Conservation (phyloP, 2,888 invertebrate genomes). For the Autographa pulchrina region DNA sequence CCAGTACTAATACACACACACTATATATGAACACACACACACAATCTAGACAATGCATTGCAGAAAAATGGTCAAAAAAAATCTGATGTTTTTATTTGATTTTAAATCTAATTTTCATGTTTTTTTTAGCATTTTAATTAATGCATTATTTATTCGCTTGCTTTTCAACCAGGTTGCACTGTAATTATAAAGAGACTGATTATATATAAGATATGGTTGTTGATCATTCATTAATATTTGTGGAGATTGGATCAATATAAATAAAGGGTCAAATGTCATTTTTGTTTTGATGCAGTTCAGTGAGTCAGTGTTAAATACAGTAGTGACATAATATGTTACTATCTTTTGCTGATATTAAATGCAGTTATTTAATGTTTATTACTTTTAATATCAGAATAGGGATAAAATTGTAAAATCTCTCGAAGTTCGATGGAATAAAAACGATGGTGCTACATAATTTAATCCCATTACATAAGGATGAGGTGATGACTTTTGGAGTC, state of each 20-base stretch:
- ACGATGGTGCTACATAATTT: no score
- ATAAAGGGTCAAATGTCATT: conserved; percentile 22
- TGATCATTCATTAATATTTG: conserved; percentile 48
- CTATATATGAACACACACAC: background rate
- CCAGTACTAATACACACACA: conserved; percentile 17
- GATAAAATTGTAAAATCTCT: background rate
- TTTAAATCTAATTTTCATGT: background rate
- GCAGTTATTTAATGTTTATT: background rate
- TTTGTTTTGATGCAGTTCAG: conserved; percentile 6
- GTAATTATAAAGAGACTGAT: conserved; percentile 7
- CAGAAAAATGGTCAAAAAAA: background rate
- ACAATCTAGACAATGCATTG: conserved; percentile 28
- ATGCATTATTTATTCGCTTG: background rate
- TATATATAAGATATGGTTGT: conserved; percentile 30
- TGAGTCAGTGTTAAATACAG: conserved; percentile 6
- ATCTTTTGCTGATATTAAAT: background rate
- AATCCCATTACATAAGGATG: no score
- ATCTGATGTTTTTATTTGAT: background rate
- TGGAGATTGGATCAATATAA: conserved; percentile 14
- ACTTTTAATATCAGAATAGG: background rate
- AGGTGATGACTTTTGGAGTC: no score
- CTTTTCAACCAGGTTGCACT: background rate
- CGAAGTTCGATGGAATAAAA: no score
- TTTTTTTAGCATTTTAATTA: background rate
- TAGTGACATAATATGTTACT: conserved; percentile 4